Conservation (phyloP, 1,140 invertebrate genomes). For the Acyrthosiphon pisum region DNA sequence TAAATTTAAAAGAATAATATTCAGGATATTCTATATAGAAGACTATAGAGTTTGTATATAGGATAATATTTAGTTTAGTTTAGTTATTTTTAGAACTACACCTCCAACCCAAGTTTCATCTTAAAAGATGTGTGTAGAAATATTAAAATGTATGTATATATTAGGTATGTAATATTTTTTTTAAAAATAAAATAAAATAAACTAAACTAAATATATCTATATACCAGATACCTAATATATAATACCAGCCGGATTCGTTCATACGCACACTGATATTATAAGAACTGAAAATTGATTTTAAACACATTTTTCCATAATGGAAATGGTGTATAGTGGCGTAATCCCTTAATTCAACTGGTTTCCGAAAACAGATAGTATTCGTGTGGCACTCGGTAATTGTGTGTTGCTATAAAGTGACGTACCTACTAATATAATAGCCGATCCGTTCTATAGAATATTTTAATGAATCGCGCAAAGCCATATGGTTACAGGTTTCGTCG, state of each 20-base stretch:
- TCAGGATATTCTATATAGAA: too few species aligned
- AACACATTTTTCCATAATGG: not conserved
- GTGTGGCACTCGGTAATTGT: not conserved
- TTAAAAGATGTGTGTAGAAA: too few species aligned
- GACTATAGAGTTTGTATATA: too few species aligned
- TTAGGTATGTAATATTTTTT: too few species aligned
- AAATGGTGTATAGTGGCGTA: not conserved
- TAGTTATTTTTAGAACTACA: too few species aligned
- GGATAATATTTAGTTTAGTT: too few species aligned
- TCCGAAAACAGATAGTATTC: conserved; percentile 8
- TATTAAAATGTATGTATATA: too few species aligned
- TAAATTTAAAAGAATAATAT: not conserved
- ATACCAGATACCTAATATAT: not conserved
- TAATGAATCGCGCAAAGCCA: conserved; percentile 3
- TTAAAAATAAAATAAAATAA: too few species aligned
- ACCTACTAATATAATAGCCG: not conserved
- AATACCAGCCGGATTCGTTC: not conserved
- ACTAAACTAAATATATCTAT: too few species aligned
- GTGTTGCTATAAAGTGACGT: not conserved
- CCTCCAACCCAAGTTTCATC: too few species aligned
- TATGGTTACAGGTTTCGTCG: not conserved
- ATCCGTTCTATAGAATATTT: not conserved
- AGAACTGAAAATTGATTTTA: not conserved
- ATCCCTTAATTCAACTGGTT: not conserved
- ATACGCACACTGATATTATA: not conserved